Conservation (phyloP, 2,888 invertebrate genomes). For the Chaitophorus viminalis region DNA sequence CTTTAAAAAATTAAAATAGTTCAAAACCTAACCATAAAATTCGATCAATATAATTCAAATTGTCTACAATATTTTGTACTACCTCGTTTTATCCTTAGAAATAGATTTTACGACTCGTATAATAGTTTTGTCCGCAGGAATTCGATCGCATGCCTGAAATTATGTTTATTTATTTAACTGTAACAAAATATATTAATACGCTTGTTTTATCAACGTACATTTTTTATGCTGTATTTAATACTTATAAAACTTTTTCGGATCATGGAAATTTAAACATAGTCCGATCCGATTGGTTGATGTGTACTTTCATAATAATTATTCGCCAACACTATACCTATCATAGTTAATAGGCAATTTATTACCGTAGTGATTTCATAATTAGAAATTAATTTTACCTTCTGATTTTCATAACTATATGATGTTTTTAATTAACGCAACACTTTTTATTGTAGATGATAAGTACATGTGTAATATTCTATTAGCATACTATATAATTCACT, state of each 20-base stretch:
- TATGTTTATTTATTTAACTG: not conserved
- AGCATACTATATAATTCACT: not conserved
- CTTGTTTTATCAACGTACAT: not conserved
- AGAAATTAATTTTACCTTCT: not conserved
- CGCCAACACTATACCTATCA: not conserved
- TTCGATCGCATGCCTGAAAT: not conserved
- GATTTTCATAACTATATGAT: not conserved
- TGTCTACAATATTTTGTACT: not conserved
- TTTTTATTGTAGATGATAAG: not conserved
- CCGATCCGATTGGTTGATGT: conserved; percentile 46
- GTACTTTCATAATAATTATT: not conserved
- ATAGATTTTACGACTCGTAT: not conserved
- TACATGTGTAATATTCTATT: not conserved
- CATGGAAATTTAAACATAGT: conserved; percentile 48
- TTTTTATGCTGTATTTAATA: not conserved
- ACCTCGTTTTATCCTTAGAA: not conserved
- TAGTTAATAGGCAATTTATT: no score
- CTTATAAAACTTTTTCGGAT: conserved; percentile 12
- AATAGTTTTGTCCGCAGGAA: not conserved
- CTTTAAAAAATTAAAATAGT: not conserved
- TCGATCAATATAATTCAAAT: not conserved
- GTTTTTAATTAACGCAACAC: not conserved
- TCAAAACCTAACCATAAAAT: not conserved
- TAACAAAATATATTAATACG: not conserved
- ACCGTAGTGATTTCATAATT: not conserved